Conservation (phyloP, 2,888 invertebrate species). For the Abscondita cerata region DNA sequence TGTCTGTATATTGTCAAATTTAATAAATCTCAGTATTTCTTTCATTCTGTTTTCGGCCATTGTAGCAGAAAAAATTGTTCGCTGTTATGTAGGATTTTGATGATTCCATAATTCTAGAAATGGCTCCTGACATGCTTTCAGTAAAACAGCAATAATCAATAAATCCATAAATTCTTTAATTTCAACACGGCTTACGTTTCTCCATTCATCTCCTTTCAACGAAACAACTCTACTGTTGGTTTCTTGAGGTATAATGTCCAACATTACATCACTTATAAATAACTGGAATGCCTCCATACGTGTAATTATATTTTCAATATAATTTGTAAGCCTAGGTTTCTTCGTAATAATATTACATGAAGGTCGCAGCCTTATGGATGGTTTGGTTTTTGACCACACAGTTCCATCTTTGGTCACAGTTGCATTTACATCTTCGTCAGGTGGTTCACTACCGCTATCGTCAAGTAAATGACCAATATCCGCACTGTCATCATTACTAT, state of each 20-base stretch:
- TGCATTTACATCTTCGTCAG: too few species aligned
- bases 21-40: conserved; percentile 3
- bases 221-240: neutral
- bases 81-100: neutral
- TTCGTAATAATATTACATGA: neutral
- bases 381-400: neutral
- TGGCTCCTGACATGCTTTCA: neutral
- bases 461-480: neutral
- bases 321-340: neutral
- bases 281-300: neutral
- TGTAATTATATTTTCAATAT: neutral
- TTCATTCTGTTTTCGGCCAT: neutral
- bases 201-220: too few species aligned
- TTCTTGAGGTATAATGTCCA: neutral
- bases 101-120: neutral
- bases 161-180: too few species aligned
- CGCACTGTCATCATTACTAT: neutral
- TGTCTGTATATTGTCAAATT: too few species aligned
- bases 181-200: too few species aligned
- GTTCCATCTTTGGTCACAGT: neutral
- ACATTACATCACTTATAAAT: neutral
- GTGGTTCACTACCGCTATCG: too few species aligned
- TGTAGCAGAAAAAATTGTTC: neutral
- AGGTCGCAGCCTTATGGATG: neutral
- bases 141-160: too few species aligned